Base-by-base conservation (phyloP, 2,797 vertebrate species). In the Delichon dasypus region DNA sequence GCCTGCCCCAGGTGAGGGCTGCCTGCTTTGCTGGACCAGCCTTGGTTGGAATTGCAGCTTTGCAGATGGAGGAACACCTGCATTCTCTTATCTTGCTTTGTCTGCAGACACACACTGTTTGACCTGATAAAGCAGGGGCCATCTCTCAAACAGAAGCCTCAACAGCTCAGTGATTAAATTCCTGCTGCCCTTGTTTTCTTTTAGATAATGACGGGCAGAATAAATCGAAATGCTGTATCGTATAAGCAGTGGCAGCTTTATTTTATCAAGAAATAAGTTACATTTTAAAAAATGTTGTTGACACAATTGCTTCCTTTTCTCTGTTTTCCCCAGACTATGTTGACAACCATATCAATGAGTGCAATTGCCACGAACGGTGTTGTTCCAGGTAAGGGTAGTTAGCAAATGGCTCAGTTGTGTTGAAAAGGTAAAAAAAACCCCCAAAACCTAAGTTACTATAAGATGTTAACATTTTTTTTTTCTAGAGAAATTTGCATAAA, bases 331-430 rank as follows among this genome's bases (percentile, higher is more conserved):
- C 97, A 99, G 99, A 99, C 99, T 13, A 98, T 99, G 98, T 98
- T 99, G 95, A 99, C 99, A 32, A 99, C 99, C 94, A 99, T 99
- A 98, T 99, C 99, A 55, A 99, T 99, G 99, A 99, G 99, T 81
- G 99, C 99, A 90, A 99, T 99, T 70, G 99, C 99, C 74, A 99
- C 99, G 34, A 99, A 99, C 16, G 99, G 99, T 42, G 99, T 99
- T 64, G 99, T 99, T 94, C 99, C 99, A 98, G 99, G 99, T 99
- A 98, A 97, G 88, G 66, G 45, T 51, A 20, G 18, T 50, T 61
- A 47, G 30, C 10, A 72, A 76, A 58, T 23, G 53, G 67, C 38
- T 90, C 7, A 16, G 21, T 50, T 85, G 11, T 82, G 23, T 48
- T 62, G 32, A 72, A 78, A 78, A 51, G 15, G 13, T 23, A 21